Percentiles rank a stretch among this genome's conserved stretches.
Conservation (phyloP, 2,113 vertebrate genomes). For the Pterocles burchelli region DNA sequence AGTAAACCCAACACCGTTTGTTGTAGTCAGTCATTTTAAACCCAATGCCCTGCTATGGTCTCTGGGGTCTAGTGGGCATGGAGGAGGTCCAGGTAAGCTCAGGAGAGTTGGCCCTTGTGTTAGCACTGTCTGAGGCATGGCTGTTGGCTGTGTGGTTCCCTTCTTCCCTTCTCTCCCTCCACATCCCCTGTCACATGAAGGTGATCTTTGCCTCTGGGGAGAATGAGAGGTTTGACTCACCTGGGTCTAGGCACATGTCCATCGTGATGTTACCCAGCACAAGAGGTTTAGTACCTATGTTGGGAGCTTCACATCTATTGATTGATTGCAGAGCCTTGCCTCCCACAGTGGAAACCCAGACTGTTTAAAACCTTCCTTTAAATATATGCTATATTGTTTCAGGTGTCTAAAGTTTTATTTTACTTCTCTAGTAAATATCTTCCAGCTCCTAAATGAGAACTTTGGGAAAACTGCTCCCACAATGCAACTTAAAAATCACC, state of each 20-base stretch:
- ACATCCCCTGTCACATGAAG: neutral
- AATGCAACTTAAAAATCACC: conserved; percentile 38
- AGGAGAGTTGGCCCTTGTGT: neutral
- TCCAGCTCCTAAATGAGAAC: conserved; percentile 11
- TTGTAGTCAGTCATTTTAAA: neutral
- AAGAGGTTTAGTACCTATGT: neutral
- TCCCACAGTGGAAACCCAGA: neutral
- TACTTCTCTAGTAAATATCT: conserved; percentile 49
- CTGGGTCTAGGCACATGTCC: neutral
- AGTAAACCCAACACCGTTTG: neutral
- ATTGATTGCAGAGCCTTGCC: neutral
- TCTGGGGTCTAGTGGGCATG: neutral
- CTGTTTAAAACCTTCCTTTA: neutral
- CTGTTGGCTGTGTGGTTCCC: fast-evolving
- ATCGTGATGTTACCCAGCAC: neutral
- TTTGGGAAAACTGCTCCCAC: conserved; percentile 33
- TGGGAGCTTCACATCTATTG: neutral
- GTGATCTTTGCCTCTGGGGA: neutral
- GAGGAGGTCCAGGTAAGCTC: neutral
- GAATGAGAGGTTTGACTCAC: neutral
- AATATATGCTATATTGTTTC: conserved; percentile 39
- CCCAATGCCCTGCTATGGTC: neutral
- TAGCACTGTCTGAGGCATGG: neutral
- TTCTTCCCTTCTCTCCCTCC: neutral
- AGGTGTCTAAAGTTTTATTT: conserved; percentile 52